Percentiles rank a stretch among this genome's conserved stretches.
These are phyloP conservation scores for Monochamus alternatus DNA, from an alignment of 2,888 invertebrate species.

Conservation along the genomic window DNA sequence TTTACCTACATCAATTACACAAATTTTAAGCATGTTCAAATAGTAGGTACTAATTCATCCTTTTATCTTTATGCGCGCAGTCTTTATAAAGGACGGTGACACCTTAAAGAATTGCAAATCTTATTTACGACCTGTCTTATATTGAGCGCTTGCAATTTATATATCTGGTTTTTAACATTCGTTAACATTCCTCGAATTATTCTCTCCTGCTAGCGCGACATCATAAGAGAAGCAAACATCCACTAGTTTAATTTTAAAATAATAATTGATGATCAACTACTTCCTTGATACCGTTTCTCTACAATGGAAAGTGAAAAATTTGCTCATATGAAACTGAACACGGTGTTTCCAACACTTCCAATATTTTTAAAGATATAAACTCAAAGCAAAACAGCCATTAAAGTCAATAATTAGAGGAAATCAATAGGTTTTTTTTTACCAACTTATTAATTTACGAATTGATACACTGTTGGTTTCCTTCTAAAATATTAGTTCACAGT, in stretches of 20 bases:
- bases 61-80: no score
- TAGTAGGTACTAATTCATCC: no score
- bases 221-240: not conserved
- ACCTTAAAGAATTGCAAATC: slow-evolving; percentile 15
- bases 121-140: slow-evolving; percentile 38
- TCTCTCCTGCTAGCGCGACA: not conserved
- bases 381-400: no score
- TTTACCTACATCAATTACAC: no score
- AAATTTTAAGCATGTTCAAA: no score
- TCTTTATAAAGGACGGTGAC: not conserved
- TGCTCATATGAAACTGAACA: not conserved
- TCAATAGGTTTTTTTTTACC: no score
- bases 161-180: slow-evolving; percentile 35
- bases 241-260: not conserved
- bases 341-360: no score
- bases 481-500: no score
- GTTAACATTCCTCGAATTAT: slow-evolving; percentile 44
- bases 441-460: no score
- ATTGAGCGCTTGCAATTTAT: slow-evolving; percentile 38
- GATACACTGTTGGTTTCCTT: no score
- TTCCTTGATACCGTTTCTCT: not conserved
- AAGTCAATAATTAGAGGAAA: no score
- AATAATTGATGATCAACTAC: not conserved
- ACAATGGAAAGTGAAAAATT: not conserved
- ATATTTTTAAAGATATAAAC: no score